Evolutionary conservation across 1,140 invertebrate genomes (phyloP).

Genomic region (Lanistes nyassanus): DNA sequence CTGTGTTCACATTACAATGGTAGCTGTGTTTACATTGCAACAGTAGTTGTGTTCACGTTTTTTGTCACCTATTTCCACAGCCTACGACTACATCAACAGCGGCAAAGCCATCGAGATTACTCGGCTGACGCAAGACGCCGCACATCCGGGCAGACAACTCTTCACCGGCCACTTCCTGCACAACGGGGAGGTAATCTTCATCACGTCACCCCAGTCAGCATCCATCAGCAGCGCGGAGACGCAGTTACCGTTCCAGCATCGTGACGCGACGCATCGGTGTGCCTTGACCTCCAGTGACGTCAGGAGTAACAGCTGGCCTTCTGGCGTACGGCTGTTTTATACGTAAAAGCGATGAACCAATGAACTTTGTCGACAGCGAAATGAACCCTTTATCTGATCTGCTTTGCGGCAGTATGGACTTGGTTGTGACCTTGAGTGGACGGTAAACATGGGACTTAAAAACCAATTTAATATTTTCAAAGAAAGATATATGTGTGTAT

Average conservation of each 20-base stretch:
- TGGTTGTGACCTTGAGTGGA: too few relatives aligned
- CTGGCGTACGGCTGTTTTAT: constrained; percentile 8
- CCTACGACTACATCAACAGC: constrained; percentile 24
- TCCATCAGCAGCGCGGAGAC: neutral
- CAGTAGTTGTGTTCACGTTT: neutral
- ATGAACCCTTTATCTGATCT: neutral
- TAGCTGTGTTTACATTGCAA: neutral
- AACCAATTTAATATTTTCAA: neutral
- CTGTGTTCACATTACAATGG: too few relatives aligned
- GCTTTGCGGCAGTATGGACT: neutral
- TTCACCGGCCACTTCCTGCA: constrained; percentile 20
- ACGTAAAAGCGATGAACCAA: constrained; percentile 7
- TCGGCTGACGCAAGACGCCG: constrained; percentile 13
- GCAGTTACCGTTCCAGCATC: constrained; percentile 17
- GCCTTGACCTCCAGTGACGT: constrained; percentile 19
- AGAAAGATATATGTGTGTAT: neutral
- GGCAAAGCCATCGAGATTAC: constrained; percentile 18
- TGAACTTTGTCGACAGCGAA: neutral
- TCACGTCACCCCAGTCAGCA: neutral
- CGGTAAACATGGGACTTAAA: too few relatives aligned
- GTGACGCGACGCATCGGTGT: constrained; percentile 13
- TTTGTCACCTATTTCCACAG: neutral
- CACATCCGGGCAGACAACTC: neutral
- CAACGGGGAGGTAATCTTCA: constrained; percentile 23
- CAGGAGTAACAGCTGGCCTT: constrained; percentile 8